Conservation (phyloP, 2,113 vertebrate species). For the Peucedramus taeniatus region DNA sequence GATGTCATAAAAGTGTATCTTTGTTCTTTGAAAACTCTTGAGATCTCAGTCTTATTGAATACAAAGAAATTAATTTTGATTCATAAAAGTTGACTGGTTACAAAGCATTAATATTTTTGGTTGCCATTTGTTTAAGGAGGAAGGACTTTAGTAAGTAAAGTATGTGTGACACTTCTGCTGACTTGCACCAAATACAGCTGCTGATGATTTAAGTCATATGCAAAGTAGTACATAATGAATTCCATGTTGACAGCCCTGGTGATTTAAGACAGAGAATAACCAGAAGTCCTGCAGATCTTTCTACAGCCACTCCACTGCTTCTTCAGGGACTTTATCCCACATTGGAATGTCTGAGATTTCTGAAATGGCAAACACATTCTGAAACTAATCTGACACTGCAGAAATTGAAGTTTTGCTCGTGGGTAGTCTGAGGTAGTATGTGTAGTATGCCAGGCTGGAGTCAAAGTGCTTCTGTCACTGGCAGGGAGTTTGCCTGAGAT, state of each 20-base stretch:
- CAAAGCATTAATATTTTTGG: not conserved
- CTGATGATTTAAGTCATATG: not conserved
- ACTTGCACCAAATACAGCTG: not conserved
- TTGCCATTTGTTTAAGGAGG: not conserved
- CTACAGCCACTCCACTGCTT: not conserved
- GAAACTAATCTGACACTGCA: not conserved
- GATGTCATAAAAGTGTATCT: not conserved
- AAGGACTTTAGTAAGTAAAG: not conserved
- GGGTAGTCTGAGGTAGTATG: not conserved
- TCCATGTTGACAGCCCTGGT: not conserved
- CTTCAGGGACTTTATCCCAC: not conserved
- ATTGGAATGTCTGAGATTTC: not conserved
- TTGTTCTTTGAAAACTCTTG: not conserved
- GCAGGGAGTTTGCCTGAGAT: not conserved
- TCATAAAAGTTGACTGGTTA: not conserved
- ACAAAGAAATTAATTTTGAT: not conserved
- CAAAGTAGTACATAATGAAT: not conserved
- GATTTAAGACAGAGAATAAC: not conserved
- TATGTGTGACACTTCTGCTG: not conserved
- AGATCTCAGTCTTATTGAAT: not conserved
- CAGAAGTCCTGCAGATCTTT: not conserved
- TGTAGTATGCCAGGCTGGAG: not conserved
- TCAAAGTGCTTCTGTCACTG: not conserved
- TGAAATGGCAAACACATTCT: rapidly evolving
- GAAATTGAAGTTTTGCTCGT: not conserved